These are phyloP conservation scores for Chydorus sphaericus DNA, from an alignment of 2,888 invertebrate species.

Conservation along the genomic window DNA sequence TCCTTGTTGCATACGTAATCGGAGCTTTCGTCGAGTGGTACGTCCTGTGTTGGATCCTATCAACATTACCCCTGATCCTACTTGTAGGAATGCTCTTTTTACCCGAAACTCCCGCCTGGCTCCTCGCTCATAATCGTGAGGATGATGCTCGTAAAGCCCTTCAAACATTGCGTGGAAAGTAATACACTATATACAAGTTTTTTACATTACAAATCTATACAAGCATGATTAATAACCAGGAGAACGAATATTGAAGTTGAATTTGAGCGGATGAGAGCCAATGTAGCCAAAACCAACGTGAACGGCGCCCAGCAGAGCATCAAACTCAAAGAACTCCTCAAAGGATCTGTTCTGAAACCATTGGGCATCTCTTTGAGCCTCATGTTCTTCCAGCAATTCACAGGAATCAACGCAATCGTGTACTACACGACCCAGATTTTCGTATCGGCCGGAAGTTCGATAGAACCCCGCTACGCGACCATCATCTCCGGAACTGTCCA, in stretches of 20 bases:
- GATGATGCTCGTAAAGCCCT: constrained; percentile 62
- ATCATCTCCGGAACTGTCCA: constrained; percentile 13
- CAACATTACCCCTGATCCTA: constrained; percentile 58
- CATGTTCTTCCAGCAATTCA: constrained; percentile 18
- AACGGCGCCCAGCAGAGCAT: neutral
- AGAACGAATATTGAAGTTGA: constrained; percentile 62
- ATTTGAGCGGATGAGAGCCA: constrained; percentile 47
- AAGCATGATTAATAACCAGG: constrained; percentile 31
- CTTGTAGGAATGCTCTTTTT: constrained; percentile 62
- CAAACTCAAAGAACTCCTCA: constrained; percentile 42
- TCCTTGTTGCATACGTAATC: constrained; percentile 58
- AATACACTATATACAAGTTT: too few species aligned
- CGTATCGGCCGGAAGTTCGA: constrained; percentile 11
- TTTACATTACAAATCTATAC: too few species aligned
- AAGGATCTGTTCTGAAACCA: constrained; percentile 14
- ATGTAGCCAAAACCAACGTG: constrained; percentile 37
- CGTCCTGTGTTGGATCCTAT: constrained; percentile 59
- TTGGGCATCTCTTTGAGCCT: constrained; percentile 14
- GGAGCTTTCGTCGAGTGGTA: constrained; percentile 71
- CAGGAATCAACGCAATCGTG: constrained; percentile 16
- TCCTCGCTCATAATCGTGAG: constrained; percentile 57
- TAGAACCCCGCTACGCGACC: constrained; percentile 14
- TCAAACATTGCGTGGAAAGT: constrained; percentile 63
- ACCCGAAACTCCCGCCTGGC: constrained; percentile 88
- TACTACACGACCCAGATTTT: constrained; percentile 17